A percentile compares a stretch with the other conserved stretches of the same genome.
Conservation (phyloP, 2,888 invertebrate genomes). For the Flabesymbios commensalis region DNA sequence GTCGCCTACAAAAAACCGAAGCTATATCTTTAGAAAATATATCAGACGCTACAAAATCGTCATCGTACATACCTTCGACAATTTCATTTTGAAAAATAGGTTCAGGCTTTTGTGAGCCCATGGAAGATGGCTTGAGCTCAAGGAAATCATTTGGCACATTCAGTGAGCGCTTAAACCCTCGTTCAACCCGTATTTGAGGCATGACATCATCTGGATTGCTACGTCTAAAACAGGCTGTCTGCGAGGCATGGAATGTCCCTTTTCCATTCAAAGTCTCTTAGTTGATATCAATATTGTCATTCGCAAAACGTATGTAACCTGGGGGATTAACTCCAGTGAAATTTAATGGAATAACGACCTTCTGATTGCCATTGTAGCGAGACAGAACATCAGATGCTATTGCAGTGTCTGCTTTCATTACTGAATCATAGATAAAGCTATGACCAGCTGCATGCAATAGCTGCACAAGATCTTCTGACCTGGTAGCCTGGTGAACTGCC, state of each 20-base stretch:
- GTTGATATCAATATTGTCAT: neutral
- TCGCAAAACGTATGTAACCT: neutral
- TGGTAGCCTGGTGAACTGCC: too few relatives aligned
- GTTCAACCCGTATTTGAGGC: neutral
- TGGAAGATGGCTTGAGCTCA: neutral
- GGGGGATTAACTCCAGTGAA: neutral
- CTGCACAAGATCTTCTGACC: too few relatives aligned
- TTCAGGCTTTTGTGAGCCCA: too few relatives aligned
- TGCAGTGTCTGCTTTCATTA: neutral
- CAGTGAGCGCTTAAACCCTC: neutral
- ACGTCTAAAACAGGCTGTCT: neutral
- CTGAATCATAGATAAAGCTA: too few relatives aligned
- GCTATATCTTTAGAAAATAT: too few relatives aligned
- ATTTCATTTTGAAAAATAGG: too few relatives aligned
- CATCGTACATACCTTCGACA: too few relatives aligned
- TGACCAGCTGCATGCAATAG: too few relatives aligned
- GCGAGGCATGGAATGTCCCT: neutral
- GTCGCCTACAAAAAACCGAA: too few relatives aligned
- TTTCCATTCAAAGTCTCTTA: conserved; percentile 1
- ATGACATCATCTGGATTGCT: neutral
- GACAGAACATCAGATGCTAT: neutral
- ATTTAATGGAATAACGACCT: neutral
- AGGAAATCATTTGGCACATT: neutral
- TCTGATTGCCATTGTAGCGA: neutral
- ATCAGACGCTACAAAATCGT: too few relatives aligned